A percentile compares a stretch with the other conserved stretches of the same genome.
These are phyloP conservation scores for Octonoba sinensis DNA, from an alignment of 2,888 invertebrate species.

Conservation along the genomic window DNA sequence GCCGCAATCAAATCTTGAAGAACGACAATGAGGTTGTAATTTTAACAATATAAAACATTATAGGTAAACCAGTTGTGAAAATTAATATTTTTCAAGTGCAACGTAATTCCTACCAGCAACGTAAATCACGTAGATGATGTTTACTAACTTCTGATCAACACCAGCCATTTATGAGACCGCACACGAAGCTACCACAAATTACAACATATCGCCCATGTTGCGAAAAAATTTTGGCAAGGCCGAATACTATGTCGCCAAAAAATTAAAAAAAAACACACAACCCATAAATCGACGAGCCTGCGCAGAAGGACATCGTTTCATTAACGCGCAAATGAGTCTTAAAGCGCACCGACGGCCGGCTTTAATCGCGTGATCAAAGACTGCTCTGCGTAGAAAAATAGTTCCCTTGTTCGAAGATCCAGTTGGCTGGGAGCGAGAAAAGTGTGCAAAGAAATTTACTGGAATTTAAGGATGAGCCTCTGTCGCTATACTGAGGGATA, in stretches of 20 bases:
- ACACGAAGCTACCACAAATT: no score
- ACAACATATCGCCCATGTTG: no score
- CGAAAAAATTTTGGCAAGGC: neutral
- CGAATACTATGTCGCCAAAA: neutral
- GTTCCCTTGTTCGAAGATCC: neutral
- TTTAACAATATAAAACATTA: no score
- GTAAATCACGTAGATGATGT: no score
- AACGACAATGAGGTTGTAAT: no score
- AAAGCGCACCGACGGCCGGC: conserved; percentile 19
- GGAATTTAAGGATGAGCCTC: conserved; percentile 14
- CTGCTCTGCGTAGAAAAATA: conserved; percentile 11
- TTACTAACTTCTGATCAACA: no score
- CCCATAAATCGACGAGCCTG: conserved; percentile 22
- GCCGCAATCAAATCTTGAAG: no score
- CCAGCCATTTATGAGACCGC: no score
- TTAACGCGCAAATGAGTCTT: conserved; percentile 48
- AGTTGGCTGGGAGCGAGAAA: neutral
- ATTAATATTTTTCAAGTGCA: no score
- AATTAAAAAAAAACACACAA: conserved; percentile 4
- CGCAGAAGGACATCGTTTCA: conserved; percentile 19
- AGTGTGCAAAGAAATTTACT: conserved; percentile 9
- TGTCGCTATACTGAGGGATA: conserved; percentile 21
- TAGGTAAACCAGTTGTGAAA: no score
- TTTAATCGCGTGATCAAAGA: conserved; percentile 45
- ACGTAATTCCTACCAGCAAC: no score